Base-by-base conservation (phyloP, 1,140 invertebrate species). In the Drosophila melanogaster region DNA sequence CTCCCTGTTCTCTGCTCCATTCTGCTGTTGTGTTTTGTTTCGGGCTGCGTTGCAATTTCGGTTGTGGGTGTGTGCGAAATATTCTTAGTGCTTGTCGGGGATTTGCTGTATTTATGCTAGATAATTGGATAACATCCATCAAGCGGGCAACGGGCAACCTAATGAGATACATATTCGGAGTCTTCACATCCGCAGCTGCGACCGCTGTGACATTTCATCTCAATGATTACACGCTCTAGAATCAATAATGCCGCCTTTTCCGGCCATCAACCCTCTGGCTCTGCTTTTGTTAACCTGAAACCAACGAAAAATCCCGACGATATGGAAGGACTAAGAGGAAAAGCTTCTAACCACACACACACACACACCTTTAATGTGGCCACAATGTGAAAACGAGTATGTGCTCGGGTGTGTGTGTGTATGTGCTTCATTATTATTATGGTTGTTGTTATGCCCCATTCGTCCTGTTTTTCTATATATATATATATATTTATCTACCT, bases 251-350 rank as follows among this genome's bases (percentile, higher is more conserved):
- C 24, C 5, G 37, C 26, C 47, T 50, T 33, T 50, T 50, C 47
- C n/a, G 62, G 44, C 26, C n/a, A 60, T 15, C 38, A 50, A 57
- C 35, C 59, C 78, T 44, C 49, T 69, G 71, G 71, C 78, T 22
- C 59, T 66, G 77, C 73, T 81, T 85, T 86, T 86, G 81, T 85
- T 74, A 86, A 78, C 81, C 79, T 74, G 77, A 85, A 86, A 85
- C 81, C 67, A 85, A 81, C 81, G 47, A 81, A 86, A 85, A 81
- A 64, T 71, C 60, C 62, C 11, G 12, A 38, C 37, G 37, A 14
- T 38, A 14, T 14, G 37, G 12, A 38, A 58, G 30, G 30, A 30
- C 30, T 30, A 30, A 30, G 53, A 62, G 65, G 19, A 17, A 19
- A 8, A 26, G 14, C 51, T 60, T 19, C 40, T 47, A 62, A 38